Evolutionary conservation across 2,797 vertebrate species (phyloP), one percentile per base, ranked within the genome.

Genomic region (Siniperca scherzeri): DNA sequence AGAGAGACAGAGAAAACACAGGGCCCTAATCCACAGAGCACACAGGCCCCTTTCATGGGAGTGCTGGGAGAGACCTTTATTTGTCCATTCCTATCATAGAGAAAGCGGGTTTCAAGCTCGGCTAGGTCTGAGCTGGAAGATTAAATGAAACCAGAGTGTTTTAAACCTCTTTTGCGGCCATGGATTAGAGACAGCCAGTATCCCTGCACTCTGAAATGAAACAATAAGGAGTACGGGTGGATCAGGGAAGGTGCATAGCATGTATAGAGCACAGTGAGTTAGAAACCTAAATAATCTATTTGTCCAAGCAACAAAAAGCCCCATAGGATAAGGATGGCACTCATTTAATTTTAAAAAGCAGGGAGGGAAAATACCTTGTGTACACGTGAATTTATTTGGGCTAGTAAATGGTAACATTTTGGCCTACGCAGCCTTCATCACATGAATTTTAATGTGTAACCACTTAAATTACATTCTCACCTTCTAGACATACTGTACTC

Each of bases 71-170:
- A 96, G 93, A 95, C 92, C 93, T 96, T 96, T 97, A 96, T 97
- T 97, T 97, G 97, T 96, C 96, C 94, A 96, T 96, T 97, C 96
- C 97, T 96, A 92, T 91, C 93, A 93, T 95, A 88, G 95, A 95
- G 93, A 93, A 92, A 94, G 96, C 94, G 90, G 93, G 96, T 97
- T 97, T 96, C 96, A 97, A 92, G 96, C 96, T 96, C 95, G 92
- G 92, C 93, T 95, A 91, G 94, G 95, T 93, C 97, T 97, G 95
- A 96, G 96, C 97, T 97, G 97, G 95, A 86, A 98, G 98, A 99
- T 99, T 99, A 99, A 95, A 94, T 98, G 98, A 98, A 99, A 99
- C 98, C 94, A 93, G 97, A 99, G 99, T 96, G 96, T 96, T 96
- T 96, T 99, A 98, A 98, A 97, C 96, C 97, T 96, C 96, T 95